These are phyloP conservation scores for roundworm (Caenorhabditis elegans) DNA, from an alignment of 1,140 invertebrate species.

Conservation along the genomic window WBcel235 BX284604.4:9806501-9807000, in stretches of 20 bases:
- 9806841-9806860: conserved; percentile 36
- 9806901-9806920: conserved; percentile 35
- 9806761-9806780: too few relatives aligned
- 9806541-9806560: background rate
- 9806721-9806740: conserved; percentile 34
- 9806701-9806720: conserved; percentile 30
- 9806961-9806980: conserved; percentile 20
- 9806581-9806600: background rate
- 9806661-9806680: conserved; percentile 36
- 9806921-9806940: conserved; percentile 7
- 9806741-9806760: conserved; percentile 15
- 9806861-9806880: conserved; percentile 30
- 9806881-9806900: conserved; percentile 26
- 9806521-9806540: background rate
- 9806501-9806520: background rate
- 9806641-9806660: conserved; percentile 31
- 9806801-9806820: too few relatives aligned
- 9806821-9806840: conserved; percentile 11
- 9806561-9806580: background rate
- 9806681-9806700: conserved; percentile 27
- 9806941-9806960: conserved; percentile 16
- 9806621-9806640: conserved; percentile 32
- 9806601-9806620: background rate
- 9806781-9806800: background rate
- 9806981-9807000: conserved; percentile 22